Conservation (phyloP, 2,797 vertebrate genomes). For the Eleutherodactylus coqui region DNA sequence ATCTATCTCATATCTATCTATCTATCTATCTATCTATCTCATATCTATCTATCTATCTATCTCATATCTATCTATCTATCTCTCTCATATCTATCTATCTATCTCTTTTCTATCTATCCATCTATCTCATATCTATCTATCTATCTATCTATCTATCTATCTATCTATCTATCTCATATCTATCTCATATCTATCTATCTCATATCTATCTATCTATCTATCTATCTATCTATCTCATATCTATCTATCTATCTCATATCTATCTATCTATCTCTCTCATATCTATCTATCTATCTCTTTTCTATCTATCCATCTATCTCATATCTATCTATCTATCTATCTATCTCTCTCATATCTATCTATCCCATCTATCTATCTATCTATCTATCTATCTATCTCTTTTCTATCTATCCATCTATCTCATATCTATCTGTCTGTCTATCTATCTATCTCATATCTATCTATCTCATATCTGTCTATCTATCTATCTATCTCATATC, state of each 20-base stretch:
- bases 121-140: background rate
- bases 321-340: conserved; percentile 21
- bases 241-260: background rate
- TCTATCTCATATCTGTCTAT: conserved; percentile 29
- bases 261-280: background rate
- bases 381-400: conserved; percentile 32
- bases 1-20: background rate
- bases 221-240: background rate
- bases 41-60: background rate
- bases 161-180: background rate
- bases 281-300: conserved; percentile 14
- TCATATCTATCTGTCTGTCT: conserved; percentile 8
- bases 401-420: no score
- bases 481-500: conserved; percentile 17
- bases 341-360: no score
- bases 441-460: conserved; percentile 21
- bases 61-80: background rate
- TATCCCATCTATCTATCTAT: conserved; percentile 29
- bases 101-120: background rate
- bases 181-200: no score
- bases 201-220: background rate
- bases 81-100: background rate
- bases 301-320: conserved; percentile 29
- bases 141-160: background rate
- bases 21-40: background rate